These are phyloP conservation scores for Mystacornis crossleyi DNA, from an alignment of 2,113 vertebrate genomes.

Conservation along the genomic window DNA sequence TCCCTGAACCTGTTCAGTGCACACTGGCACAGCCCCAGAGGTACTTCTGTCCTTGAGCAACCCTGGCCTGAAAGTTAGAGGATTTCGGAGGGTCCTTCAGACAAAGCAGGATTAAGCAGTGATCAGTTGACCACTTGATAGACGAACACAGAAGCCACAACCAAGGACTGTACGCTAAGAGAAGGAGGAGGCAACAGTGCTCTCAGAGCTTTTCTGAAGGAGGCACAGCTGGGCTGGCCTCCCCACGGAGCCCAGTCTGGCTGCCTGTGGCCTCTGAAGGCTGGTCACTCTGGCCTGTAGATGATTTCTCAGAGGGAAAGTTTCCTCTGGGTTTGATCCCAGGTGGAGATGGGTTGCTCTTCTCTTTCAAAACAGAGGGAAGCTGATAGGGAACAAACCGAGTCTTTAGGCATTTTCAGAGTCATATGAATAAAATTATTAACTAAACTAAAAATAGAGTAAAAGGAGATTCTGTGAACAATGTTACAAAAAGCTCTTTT, in stretches of 20 bases:
- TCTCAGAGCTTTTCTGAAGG: neutral
- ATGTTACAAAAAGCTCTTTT: neutral
- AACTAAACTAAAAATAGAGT: neutral
- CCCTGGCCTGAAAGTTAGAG: neutral
- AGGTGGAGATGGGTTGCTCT: neutral
- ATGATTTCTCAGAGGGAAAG: neutral
- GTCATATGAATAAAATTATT: neutral
- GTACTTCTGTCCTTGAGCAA: neutral
- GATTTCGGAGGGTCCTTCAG: neutral
- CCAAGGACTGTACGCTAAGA: neutral
- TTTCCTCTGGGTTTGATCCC: neutral
- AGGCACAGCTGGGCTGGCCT: neutral
- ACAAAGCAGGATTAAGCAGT: neutral
- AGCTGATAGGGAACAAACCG: neutral
- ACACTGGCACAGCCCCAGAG: neutral
- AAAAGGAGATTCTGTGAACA: neutral
- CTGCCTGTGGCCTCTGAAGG: fast-evolving
- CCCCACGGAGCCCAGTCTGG: fast-evolving
- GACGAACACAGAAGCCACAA: neutral
- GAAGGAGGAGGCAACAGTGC: neutral
- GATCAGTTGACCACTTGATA: neutral
- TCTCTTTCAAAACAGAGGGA: neutral
- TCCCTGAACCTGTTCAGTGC: neutral
- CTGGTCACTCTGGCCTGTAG: neutral
- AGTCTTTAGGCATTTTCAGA: neutral